Conservation (phyloP, 1,140 invertebrate genomes). For the Drosophila tsacasi region DNA sequence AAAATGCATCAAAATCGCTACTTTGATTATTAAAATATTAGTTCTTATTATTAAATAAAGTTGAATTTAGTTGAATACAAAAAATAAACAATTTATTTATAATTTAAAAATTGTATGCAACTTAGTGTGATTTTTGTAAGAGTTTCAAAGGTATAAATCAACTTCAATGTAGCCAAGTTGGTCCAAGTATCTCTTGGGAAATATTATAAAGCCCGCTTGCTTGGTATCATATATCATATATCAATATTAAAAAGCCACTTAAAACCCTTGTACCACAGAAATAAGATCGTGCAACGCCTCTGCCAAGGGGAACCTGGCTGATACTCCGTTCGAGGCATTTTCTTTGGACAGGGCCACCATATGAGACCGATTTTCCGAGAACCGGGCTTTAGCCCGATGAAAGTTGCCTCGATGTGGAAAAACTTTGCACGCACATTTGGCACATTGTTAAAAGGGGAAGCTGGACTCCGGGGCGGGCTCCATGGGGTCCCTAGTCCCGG, state of each 20-base stretch:
- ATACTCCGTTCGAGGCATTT: constrained; percentile 13
- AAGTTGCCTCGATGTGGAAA: constrained; percentile 50
- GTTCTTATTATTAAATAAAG: no score
- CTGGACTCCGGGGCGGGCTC: neutral
- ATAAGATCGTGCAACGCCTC: neutral
- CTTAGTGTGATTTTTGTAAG: no score
- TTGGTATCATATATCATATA: neutral
- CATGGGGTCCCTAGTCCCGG: neutral
- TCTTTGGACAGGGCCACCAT: constrained; percentile 32
- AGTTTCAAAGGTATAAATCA: no score
- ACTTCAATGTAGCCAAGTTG: no score
- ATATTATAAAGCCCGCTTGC: neutral
- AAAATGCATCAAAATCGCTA: neutral
- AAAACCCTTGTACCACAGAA: neutral
- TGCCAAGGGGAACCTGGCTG: neutral
- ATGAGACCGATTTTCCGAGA: constrained; percentile 38
- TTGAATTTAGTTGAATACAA: no score
- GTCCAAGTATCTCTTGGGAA: neutral
- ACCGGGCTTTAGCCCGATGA: constrained; percentile 30
- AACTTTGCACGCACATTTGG: constrained; percentile 63
- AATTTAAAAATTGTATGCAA: no score
- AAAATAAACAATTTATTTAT: no score
- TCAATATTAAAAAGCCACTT: no score
- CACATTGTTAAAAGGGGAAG: constrained; percentile 43
- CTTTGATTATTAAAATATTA: no score